Evolutionary conservation across 2,888 invertebrate genomes (phyloP).

Genomic region (Teinopalpus imperialis): DNA sequence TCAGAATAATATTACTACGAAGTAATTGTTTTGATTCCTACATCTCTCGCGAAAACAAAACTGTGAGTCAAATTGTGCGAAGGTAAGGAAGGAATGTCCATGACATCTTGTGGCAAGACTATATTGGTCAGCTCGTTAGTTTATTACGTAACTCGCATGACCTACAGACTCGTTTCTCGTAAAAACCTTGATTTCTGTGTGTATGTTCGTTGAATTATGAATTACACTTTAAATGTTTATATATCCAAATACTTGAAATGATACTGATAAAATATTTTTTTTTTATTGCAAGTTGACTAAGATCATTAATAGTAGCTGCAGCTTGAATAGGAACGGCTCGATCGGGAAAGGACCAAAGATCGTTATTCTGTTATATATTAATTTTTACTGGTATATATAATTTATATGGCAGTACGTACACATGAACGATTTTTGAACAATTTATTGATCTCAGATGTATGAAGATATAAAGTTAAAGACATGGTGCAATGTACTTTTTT

Average conservation of each 20-base stretch:
- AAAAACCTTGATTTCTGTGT: conserved; percentile 19
- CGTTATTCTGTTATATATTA: too few relatives aligned
- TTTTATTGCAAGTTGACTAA: too few relatives aligned
- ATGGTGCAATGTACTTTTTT: too few relatives aligned
- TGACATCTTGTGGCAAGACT: conserved; percentile 24
- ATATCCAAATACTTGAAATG: not conserved
- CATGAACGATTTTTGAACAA: too few relatives aligned
- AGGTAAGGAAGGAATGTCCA: conserved; percentile 17
- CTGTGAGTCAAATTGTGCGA: conserved; percentile 7
- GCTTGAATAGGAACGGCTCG: too few relatives aligned
- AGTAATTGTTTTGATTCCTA: conserved; percentile 1
- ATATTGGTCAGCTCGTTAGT: conserved; percentile 25
- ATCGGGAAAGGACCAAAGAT: too few relatives aligned
- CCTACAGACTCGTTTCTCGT: conserved; percentile 23
- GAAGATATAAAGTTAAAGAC: too few relatives aligned
- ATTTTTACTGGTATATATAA: too few relatives aligned
- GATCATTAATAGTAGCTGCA: too few relatives aligned
- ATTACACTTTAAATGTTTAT: conserved; percentile 11
- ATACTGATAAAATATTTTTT: conserved; percentile 2
- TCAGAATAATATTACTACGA: conserved; percentile 6
- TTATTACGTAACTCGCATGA: conserved; percentile 25
- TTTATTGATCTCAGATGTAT: too few relatives aligned
- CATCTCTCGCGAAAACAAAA: not conserved
- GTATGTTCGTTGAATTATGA: conserved; percentile 7
- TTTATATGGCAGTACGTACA: too few relatives aligned